A percentile compares a stretch with the other conserved stretches of the same genome.
phyloP scores from a whole-genome alignment of 2,113 vertebrate genomes.

The Centrocercus urophasianus region DNA sequence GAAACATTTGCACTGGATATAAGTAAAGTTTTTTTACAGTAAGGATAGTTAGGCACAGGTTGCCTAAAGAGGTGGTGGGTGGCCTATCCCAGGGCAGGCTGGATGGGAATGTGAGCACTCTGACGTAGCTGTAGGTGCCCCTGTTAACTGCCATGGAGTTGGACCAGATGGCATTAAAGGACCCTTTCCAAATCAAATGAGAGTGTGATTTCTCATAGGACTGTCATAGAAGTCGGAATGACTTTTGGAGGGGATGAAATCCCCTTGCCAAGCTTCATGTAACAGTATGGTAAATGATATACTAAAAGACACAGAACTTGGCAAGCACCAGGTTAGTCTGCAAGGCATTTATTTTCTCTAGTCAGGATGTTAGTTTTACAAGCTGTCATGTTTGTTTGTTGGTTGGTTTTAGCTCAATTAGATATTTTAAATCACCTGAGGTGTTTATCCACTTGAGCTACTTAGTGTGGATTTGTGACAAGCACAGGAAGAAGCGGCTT shows the following conservation, averaged over 20 bases:
- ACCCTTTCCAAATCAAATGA: too few relatives aligned
- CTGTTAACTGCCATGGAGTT: too few relatives aligned
- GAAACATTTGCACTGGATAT: neutral
- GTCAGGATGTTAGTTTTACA: neutral
- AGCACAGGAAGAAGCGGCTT: neutral
- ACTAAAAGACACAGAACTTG: neutral
- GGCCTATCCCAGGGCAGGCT: too few relatives aligned
- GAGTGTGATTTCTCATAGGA: neutral
- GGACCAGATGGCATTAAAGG: too few relatives aligned
- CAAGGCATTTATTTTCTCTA: neutral
- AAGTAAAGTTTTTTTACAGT: too few relatives aligned
- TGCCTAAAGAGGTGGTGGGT: too few relatives aligned
- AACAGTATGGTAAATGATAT: neutral
- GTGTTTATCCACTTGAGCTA: constrained; percentile 3
- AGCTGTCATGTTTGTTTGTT: neutral
- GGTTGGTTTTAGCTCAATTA: constrained; percentile 3
- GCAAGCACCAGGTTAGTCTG: neutral
- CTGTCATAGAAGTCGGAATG: neutral
- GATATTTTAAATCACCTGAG: constrained; percentile 22
- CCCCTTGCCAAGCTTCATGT: neutral
- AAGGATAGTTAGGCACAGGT: too few relatives aligned
- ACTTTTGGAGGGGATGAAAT: neutral
- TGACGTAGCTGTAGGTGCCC: too few relatives aligned
- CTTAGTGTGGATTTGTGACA: neutral
- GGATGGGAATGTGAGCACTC: too few relatives aligned